These are phyloP conservation scores for Parauchenoglanis punctatus DNA, from an alignment of 2,797 vertebrate genomes.

Conservation along the genomic window DNA sequence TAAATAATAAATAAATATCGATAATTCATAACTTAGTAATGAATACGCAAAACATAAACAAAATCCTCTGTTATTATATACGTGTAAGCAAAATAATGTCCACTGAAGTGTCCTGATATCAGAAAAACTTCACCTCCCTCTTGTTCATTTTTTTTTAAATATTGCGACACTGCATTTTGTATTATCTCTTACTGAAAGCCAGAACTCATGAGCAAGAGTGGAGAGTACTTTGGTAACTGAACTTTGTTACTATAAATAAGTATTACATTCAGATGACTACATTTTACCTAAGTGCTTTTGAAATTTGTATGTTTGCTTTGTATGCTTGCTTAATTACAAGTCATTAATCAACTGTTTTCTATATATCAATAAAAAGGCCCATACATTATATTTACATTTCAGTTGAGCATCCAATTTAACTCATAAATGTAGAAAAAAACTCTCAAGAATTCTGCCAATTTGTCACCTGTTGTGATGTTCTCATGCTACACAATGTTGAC, in stretches of 20 bases:
- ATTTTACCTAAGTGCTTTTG: not conserved
- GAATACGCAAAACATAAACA: not conserved
- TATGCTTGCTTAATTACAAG: not conserved
- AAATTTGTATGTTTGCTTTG: not conserved
- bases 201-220: conserved; percentile 2
- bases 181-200: not conserved
- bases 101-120: not conserved
- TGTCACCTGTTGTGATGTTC: not conserved
- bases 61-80: not conserved
- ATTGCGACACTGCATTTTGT: not conserved
- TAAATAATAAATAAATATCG: not conserved
- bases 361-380: not conserved
- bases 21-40: not conserved
- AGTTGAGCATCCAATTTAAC: not conserved
- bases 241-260: not conserved
- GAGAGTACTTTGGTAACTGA: not conserved
- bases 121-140: not conserved
- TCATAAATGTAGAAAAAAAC: not conserved
- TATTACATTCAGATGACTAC: not conserved
- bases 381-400: not conserved
- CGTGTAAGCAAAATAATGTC: not conserved
- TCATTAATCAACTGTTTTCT: not conserved
- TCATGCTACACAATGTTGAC: not conserved
- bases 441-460: not conserved
- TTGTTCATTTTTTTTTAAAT: not conserved